These are phyloP conservation scores for Platycheirus albimanus DNA, from an alignment of 2,888 invertebrate species.

Conservation along the genomic window DNA sequence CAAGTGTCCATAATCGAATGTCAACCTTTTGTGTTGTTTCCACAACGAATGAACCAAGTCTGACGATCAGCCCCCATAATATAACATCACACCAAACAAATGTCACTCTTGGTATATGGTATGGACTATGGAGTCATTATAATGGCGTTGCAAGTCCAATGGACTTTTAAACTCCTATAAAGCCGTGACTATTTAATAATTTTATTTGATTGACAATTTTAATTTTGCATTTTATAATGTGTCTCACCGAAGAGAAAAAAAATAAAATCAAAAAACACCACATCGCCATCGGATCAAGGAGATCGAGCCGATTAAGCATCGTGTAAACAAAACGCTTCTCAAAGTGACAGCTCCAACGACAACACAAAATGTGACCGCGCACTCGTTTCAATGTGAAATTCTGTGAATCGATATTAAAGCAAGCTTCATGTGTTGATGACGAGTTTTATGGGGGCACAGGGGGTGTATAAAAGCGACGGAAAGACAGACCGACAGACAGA, in stretches of 20 bases:
- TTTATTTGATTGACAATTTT: slow-evolving; percentile 74
- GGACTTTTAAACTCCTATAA: slow-evolving; percentile 54
- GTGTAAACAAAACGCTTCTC: slow-evolving; percentile 67
- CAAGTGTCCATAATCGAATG: slow-evolving; percentile 71
- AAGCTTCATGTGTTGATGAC: slow-evolving; percentile 1
- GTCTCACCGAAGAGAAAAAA: background rate
- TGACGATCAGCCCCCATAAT: slow-evolving; percentile 46
- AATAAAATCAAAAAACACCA: slow-evolving; percentile 7
- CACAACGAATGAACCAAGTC: slow-evolving; percentile 14
- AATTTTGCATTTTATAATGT: slow-evolving; percentile 64
- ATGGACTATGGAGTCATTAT: slow-evolving; percentile 46
- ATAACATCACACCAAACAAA: slow-evolving; percentile 33
- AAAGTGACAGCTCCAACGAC: slow-evolving; percentile 67
- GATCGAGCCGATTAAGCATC: slow-evolving; percentile 66
- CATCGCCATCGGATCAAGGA: slow-evolving; percentile 55
- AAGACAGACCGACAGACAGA: too few species aligned
- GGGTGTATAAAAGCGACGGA: too few species aligned
- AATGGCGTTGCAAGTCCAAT: slow-evolving; percentile 50
- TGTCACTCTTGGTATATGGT: too few species aligned
- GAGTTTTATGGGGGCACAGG: too few species aligned
- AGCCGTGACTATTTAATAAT: slow-evolving; percentile 72
- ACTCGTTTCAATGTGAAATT: slow-evolving; percentile 29
- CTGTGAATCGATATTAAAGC: slow-evolving; percentile 44
- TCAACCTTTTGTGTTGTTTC: slow-evolving; percentile 61
- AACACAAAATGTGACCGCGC: slow-evolving; percentile 53